These are phyloP conservation scores for Eurytoma adleriae DNA, from an alignment of 2,888 invertebrate species.

Conservation along the genomic window DNA sequence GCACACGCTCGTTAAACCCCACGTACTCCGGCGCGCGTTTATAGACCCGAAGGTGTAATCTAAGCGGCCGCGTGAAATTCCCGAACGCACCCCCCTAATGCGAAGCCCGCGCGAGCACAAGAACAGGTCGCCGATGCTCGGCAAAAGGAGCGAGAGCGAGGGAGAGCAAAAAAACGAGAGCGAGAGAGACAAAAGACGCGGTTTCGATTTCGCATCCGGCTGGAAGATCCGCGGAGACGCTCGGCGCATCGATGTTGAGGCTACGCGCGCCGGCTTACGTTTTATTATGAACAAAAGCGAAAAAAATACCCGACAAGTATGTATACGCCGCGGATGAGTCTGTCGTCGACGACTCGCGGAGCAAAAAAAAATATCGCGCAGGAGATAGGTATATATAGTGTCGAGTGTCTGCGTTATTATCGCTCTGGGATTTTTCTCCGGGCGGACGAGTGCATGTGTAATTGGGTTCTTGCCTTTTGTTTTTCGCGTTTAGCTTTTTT, in stretches of 20 bases:
- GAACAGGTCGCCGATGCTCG: slow-evolving; percentile 6
- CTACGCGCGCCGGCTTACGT: slow-evolving; percentile 9
- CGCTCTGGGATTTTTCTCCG: slow-evolving; percentile 13
- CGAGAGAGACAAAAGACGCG: neutral
- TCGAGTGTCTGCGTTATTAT: slow-evolving; percentile 39
- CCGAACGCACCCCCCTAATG: slow-evolving; percentile 5
- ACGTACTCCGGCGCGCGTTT: neutral
- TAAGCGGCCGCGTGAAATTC: slow-evolving; percentile 33
- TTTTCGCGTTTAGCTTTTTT: neutral
- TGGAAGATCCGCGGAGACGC: neutral
- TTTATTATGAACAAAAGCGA: neutral
- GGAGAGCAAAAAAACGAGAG: neutral
- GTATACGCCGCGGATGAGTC: neutral
- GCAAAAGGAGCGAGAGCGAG: neutral
- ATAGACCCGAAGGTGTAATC: slow-evolving; percentile 23
- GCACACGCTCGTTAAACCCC: neutral
- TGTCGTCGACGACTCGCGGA: neutral
- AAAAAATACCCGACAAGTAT: slow-evolving; percentile 12
- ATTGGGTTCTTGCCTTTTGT: slow-evolving; percentile 26
- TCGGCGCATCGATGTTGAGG: slow-evolving; percentile 38
- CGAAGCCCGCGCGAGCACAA: slow-evolving; percentile 3
- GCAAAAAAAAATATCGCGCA: neutral
- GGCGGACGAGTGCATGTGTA: slow-evolving; percentile 19
- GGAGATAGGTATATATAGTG: neutral
- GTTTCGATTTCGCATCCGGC: slow-evolving; percentile 51